Evolutionary conservation across 2,113 vertebrate genomes (phyloP).

Genomic region (Amphiprion ocellaris): DNA sequence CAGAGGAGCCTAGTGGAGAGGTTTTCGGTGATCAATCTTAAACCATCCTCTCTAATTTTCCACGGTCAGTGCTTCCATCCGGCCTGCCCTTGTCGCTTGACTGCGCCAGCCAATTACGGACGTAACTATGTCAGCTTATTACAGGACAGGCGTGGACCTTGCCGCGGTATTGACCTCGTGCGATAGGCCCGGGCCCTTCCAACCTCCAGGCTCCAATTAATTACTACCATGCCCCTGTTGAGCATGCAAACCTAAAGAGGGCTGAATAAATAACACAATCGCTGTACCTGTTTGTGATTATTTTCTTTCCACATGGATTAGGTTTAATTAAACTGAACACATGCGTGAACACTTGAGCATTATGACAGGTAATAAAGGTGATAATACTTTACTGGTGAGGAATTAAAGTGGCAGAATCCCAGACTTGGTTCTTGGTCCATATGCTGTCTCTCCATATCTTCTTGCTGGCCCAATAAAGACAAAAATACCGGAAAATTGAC

Average conservation of each 20-base stretch:
- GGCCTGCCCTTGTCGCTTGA: conserved; percentile 81
- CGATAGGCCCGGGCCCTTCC: conserved; percentile 55
- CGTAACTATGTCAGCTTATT: conserved; percentile 81
- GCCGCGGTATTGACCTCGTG: conserved; percentile 69
- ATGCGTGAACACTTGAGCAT: conserved; percentile 46
- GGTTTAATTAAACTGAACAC: conserved; percentile 64
- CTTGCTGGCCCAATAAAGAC: conserved; percentile 24
- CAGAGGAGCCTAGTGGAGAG: conserved; percentile 55
- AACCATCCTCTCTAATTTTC: conserved; percentile 82
- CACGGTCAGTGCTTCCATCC: conserved; percentile 81
- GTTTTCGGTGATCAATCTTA: conserved; percentile 82
- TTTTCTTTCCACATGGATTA: conserved; percentile 57
- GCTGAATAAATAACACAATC: conserved; percentile 51
- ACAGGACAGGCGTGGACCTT: conserved; percentile 66
- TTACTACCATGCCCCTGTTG: conserved; percentile 71
- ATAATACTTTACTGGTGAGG: conserved; percentile 32
- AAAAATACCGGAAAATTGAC: conserved; percentile 31
- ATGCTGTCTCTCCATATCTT: conserved; percentile 15
- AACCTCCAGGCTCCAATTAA: conserved; percentile 74
- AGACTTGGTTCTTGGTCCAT: background rate
- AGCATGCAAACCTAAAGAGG: conserved; percentile 45
- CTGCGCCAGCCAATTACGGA: conserved; percentile 79
- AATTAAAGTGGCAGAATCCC: conserved; percentile 37
- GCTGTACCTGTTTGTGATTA: conserved; percentile 63
- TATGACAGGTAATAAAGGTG: conserved; percentile 53